Percentiles rank a stretch among this genome's conserved stretches.
phyloP scores from a whole-genome alignment of 2,888 invertebrate species.

The Pinctada fucata region DNA sequence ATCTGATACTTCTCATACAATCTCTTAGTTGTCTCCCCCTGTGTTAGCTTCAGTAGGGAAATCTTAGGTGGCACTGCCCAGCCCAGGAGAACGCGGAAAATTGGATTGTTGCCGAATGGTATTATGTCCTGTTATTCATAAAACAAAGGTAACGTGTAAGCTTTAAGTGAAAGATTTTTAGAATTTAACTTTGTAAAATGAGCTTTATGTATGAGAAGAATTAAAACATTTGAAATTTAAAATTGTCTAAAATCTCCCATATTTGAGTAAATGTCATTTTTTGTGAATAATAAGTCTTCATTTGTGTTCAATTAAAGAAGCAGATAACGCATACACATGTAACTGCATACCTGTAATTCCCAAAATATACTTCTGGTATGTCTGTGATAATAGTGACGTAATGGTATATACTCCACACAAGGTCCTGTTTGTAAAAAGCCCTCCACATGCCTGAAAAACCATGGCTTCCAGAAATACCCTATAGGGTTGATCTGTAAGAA shows the following conservation, averaged over 20 bases:
- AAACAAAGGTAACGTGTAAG: too few species aligned
- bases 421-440: constrained; percentile 75
- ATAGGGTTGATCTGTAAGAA: constrained; percentile 83
- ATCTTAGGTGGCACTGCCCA: constrained; percentile 92
- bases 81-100: constrained; percentile 86
- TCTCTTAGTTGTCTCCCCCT: constrained; percentile 83
- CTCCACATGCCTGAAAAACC: constrained; percentile 90
- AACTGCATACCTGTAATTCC: constrained; percentile 84
- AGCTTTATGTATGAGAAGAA: too few species aligned
- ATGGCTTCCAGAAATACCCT: constrained; percentile 88
- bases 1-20: constrained; percentile 88
- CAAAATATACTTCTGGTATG: constrained; percentile 89
- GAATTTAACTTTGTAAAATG: too few species aligned
- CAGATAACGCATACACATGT: too few species aligned
- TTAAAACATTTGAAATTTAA: too few species aligned
- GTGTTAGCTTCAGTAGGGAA: constrained; percentile 87
- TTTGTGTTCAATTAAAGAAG: too few species aligned
- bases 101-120: constrained; percentile 86
- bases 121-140: constrained; percentile 83
- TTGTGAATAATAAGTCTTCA: too few species aligned
- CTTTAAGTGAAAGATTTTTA: too few species aligned
- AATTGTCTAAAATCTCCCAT: too few species aligned
- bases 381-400: constrained; percentile 89
- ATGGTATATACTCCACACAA: constrained; percentile 85
- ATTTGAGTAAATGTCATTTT: too few species aligned